A percentile compares a stretch with the other conserved stretches of the same genome.
These are phyloP conservation scores for Eulemur albifrons DNA, from an alignment of 2,797 vertebrate species.

Conservation along the genomic window DNA sequence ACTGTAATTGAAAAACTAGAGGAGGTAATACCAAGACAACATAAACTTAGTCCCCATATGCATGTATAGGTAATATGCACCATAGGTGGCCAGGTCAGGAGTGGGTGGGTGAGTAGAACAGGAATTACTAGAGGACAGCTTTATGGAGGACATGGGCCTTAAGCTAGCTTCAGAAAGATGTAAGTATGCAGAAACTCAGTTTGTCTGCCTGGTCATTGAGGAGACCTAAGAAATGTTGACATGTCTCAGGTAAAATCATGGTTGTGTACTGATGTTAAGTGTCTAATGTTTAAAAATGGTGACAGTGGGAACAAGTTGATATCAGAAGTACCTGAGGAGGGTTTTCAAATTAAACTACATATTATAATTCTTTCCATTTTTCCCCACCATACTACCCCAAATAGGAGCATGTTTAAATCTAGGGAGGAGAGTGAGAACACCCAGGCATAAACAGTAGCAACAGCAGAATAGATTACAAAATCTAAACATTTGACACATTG, in stretches of 20 bases:
- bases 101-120: neutral
- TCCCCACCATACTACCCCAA: neutral
- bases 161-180: neutral
- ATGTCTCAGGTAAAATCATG: neutral
- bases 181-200: neutral
- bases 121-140: neutral
- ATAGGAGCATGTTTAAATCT: neutral
- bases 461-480: neutral
- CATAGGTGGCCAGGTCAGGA: neutral
- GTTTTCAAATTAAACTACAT: neutral
- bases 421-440: neutral
- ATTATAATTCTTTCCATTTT: neutral
- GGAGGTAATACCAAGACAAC: neutral
- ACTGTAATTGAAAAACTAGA: neutral
- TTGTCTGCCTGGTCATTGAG: neutral
- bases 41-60: neutral
- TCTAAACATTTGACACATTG: neutral
- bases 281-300: neutral
- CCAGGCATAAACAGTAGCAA: neutral
- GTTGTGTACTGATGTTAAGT: neutral
- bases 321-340: neutral
- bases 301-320: neutral
- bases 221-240: neutral
- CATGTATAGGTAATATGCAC: neutral
- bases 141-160: neutral